Percentiles rank a stretch among this genome's conserved stretches.
These are phyloP conservation scores for Oryzias woworae DNA, from an alignment of 2,113 vertebrate species.

Conservation along the genomic window DNA sequence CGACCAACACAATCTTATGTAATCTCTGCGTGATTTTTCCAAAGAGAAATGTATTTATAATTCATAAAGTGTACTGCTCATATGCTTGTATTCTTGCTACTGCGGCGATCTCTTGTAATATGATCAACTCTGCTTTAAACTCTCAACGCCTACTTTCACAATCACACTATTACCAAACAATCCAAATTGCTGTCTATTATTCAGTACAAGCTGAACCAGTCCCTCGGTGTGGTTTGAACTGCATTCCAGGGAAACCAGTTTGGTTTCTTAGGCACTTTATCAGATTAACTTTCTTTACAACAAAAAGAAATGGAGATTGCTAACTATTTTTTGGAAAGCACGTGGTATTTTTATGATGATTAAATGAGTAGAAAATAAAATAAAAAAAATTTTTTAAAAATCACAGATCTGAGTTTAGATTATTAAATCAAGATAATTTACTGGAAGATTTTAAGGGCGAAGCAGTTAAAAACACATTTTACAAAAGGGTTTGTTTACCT, in stretches of 20 bases:
- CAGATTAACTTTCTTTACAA: background rate
- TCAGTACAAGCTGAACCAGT: constrained; percentile 44
- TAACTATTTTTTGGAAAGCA: too few relatives aligned
- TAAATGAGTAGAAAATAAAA: too few relatives aligned
- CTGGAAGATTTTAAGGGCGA: too few relatives aligned
- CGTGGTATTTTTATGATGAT: too few relatives aligned
- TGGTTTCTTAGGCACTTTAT: constrained; percentile 5
- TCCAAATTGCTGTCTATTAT: constrained; percentile 7
- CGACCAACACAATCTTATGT: constrained; percentile 16
- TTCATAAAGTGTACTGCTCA: background rate
- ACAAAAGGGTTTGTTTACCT: constrained; percentile 76
- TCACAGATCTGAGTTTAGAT: too few relatives aligned
- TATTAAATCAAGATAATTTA: too few relatives aligned
- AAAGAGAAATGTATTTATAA: background rate
- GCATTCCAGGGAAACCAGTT: constrained; percentile 48
- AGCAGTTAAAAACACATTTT: too few relatives aligned
- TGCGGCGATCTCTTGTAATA: background rate
- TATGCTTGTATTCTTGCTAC: background rate
- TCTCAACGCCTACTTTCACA: too few relatives aligned
- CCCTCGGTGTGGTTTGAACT: constrained; percentile 19
- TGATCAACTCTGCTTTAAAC: background rate
- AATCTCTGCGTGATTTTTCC: constrained; percentile 6
- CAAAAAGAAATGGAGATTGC: background rate
- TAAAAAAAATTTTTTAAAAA: background rate
- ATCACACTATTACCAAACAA: constrained; percentile 8